A percentile compares a stretch with the other conserved stretches of the same genome.
Evolutionary conservation across 1,140 invertebrate species (phyloP).

Genomic region (Drosophila pandora): DNA sequence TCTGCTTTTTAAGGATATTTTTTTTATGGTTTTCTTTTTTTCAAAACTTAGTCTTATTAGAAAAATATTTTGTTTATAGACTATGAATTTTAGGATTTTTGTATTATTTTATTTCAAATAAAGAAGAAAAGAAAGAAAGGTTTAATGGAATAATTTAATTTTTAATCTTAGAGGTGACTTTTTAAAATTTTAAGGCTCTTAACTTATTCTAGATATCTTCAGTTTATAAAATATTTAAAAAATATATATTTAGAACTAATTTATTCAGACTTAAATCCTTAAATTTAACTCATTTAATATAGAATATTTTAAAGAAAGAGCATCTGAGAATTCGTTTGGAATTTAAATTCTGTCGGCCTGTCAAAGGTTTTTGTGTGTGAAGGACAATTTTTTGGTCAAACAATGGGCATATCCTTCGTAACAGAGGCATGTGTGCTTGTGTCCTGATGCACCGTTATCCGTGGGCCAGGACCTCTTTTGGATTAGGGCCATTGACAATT

Average conservation of each 20-base stretch:
- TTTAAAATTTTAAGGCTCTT: no score
- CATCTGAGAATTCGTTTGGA: not conserved
- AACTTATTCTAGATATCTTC: no score
- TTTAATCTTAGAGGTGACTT: no score
- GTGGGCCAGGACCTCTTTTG: slow-evolving; percentile 18
- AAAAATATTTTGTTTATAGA: no score
- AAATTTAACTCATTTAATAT: not conserved
- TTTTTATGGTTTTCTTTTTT: not conserved
- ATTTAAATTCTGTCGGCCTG: not conserved
- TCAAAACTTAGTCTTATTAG: not conserved
- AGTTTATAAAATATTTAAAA: no score
- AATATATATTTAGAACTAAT: no score
- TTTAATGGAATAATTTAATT: no score
- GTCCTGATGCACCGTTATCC: slow-evolving; percentile 46
- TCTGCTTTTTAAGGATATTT: not conserved
- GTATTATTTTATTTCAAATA: no score
- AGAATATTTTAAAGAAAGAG: not conserved
- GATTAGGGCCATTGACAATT: slow-evolving; percentile 48
- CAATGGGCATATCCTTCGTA: slow-evolving; percentile 18
- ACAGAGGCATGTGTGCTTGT: not conserved
- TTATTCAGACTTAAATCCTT: not conserved
- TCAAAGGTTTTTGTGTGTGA: slow-evolving; percentile 34
- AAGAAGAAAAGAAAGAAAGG: no score
- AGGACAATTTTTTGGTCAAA: slow-evolving; percentile 27
- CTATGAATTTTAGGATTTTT: no score